Base-by-base conservation (phyloP, 1,140 invertebrate genomes). In the Drosophila ambigua region DNA sequence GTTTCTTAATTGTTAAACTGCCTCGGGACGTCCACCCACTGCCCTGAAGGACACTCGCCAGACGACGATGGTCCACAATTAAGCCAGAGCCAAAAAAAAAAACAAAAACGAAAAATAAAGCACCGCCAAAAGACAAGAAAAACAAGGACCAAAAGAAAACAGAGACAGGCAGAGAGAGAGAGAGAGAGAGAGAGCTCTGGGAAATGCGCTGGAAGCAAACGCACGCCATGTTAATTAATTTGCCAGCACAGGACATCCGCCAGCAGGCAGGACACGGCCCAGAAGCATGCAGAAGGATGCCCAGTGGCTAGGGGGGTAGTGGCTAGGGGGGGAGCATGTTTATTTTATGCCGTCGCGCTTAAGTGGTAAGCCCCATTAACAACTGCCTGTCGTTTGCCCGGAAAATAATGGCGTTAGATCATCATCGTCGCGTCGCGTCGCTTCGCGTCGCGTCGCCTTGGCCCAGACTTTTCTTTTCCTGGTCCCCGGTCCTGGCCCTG, bases 351-450 rank as follows among this genome's bases (percentile, higher is more conserved):
- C 83, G 84, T 83, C 79, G 75, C 83, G 83, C 83, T 87, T 87
- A 87, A 88, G 83, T 87, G 83, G 83, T 88, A 88, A 88, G 84
- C 79, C 83, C 83, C 83, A 88, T 88, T 88, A 88, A 88, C 83
- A 88, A 88, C 83, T 88, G 83, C 83, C 83, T 88, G 79, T 83
- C 83, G 83, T 87, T 82, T 79, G 83, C 63, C 76, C 59, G 67
- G 72, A 55, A 83, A 88, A 83, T 88, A 88, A 88, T 88, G 83
- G 84, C 83, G 83, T 88, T 88, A 88, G 83, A 88, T 88, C 83
- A 88, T 88, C 83, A 88, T 83, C 76, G 83, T 79, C 83, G 79
- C 81, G 67, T 58, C 49, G 60, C 59, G 41, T 53, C 23, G 15
- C 20, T 54, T 23, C 7, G 2, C 8, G 31, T 0, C 52, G 28